These are phyloP conservation scores for Chaunax sp. DNA, from an alignment of 2,797 vertebrate species.

Conservation along the genomic window DNA sequence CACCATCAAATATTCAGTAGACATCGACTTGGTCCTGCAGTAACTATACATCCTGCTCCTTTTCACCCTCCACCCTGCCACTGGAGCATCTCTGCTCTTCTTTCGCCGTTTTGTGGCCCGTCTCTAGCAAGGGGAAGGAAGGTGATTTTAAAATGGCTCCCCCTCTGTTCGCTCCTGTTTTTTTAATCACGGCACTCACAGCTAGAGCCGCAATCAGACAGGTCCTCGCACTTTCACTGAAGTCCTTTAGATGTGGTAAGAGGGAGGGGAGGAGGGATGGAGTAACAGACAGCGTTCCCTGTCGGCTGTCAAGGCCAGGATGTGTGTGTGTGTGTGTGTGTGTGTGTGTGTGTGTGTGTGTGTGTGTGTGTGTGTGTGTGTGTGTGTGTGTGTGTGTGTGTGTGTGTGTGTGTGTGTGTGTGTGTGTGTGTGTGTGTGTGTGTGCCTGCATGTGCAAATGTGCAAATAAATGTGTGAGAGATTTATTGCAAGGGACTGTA, in stretches of 20 bases:
- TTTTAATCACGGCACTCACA: conserved; percentile 60
- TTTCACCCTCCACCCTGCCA: neutral
- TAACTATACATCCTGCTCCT: conserved; percentile 4
- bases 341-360: no score
- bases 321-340: conserved; percentile 12
- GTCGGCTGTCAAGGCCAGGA: neutral
- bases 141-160: conserved; percentile 59
- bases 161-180: conserved; percentile 50
- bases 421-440: no score
- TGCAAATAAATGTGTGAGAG: conserved; percentile 20
- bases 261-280: conserved; percentile 28
- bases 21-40: conserved; percentile 20
- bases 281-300: conserved; percentile 35
- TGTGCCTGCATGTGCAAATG: neutral
- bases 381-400: no score
- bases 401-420: no score
- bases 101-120: conserved; percentile 14
- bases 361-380: no score
- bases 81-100: conserved; percentile 20
- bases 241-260: conserved; percentile 51
- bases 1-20: conserved; percentile 60
- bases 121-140: conserved; percentile 27
- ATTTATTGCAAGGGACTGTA: conserved; percentile 8
- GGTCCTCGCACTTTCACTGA: conserved; percentile 51
- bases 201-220: conserved; percentile 61